Evolutionary conservation across 2,888 invertebrate genomes (phyloP).

Genomic region (Cheilosia soror): DNA sequence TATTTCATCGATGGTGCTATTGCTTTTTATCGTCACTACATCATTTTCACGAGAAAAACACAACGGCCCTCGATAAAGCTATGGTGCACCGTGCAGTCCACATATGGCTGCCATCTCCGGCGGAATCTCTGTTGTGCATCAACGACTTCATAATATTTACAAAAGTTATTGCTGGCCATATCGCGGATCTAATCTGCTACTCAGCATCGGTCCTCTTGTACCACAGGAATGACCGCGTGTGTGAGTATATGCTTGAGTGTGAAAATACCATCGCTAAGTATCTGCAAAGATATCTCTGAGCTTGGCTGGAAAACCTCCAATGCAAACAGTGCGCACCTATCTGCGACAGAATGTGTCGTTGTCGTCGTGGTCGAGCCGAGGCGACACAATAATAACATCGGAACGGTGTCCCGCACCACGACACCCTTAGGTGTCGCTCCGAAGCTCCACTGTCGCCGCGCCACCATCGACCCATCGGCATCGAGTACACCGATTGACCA

Average conservation of each 20-base stretch:
- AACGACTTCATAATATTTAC: conserved; percentile 74
- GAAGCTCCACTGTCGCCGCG: conserved; percentile 10
- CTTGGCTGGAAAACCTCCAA: background rate
- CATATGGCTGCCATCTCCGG: conserved; percentile 54
- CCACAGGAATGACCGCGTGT: conserved; percentile 5
- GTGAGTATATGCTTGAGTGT: conserved; percentile 38
- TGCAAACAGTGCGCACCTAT: conserved; percentile 27
- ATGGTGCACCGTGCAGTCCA: conserved; percentile 33
- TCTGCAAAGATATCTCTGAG: conserved; percentile 29
- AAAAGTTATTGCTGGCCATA: conserved; percentile 71
- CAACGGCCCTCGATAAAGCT: conserved; percentile 40
- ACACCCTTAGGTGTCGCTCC: conserved; percentile 66
- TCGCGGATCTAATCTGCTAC: conserved; percentile 69
- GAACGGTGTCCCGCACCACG: conserved; percentile 59
- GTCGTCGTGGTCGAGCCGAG: conserved; percentile 38
- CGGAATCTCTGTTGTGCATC: conserved; percentile 69
- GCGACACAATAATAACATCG: conserved; percentile 70
- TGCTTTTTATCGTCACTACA: conserved; percentile 71
- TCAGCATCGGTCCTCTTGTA: conserved; percentile 60
- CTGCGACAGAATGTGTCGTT: conserved; percentile 24
- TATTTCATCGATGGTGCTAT: conserved; percentile 70
- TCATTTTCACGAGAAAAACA: conserved; percentile 59
- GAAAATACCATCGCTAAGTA: conserved; percentile 66
- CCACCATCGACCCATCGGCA: background rate
- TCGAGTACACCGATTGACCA: conserved; percentile 72